Evolutionary conservation across 1,140 invertebrate species (phyloP), one percentile per base, ranked within the genome.

Genomic region (Zaprionus gabonicus): DNA sequence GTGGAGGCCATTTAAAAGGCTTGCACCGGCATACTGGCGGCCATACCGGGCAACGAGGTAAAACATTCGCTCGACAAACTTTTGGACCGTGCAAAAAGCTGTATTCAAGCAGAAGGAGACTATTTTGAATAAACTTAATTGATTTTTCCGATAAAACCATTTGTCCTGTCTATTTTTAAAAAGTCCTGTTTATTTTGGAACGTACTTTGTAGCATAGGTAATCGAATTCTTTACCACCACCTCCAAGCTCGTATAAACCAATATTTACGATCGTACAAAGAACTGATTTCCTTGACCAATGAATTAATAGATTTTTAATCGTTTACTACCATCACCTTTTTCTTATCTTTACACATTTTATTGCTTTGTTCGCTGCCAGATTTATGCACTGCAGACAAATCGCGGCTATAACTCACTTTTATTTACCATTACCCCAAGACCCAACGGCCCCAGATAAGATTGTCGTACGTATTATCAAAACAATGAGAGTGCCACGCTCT

Each of bases 391-490:
- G 44, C 13, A 20, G 65, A 17, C n/a, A 44, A 6, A 5, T 5
- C 38, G n/a, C 9, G 53, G 25, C 27, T 44, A 25, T 23, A 17
- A 64, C 59, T 28, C 57, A 64, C 20, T 34, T 63, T 62, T 20
- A 51, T 51, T 31, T 34, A 15, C 49, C 62, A 17, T 41, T 34
- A 23, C 31, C 7, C 68, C 27, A 41, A 73, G 41, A 71, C 31
- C 28, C 28, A 76, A 71, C 67, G 51, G 9, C 31, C 65, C 51
- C 17, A 56, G 76, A 86, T 86, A 80, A 86, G 83, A 87, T 34
- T 34, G 31, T n/a, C 20, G 15, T 12, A 27, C 64, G 36, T 44
- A 41, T 66, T 66, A 66, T 66, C 34, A 53, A 64, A 53, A 23
- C 20, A 53, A 15, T 25, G 31, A 64, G 44, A 27, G 49, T 46